Evolutionary conservation across 2,888 invertebrate species (phyloP), one percentile per base, ranked within the genome.

Genomic region (Resseliella maxima): DNA sequence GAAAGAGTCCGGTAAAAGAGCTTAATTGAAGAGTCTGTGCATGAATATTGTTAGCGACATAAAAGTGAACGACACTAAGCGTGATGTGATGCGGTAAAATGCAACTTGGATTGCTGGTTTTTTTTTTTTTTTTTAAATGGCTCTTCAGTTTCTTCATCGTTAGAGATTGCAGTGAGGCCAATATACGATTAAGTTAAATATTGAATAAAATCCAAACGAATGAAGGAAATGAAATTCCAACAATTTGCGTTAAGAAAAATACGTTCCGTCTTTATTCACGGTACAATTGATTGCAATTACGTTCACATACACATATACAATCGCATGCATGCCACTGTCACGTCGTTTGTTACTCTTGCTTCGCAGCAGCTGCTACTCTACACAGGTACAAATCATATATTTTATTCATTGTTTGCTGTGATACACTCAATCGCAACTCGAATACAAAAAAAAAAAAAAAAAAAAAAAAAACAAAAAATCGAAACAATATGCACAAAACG

Each of bases 201-300:
- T 72, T 35, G 31, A 72, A 59, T 24, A 59, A 59, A 59, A 59
- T 59, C 2, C 15, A 50, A 72, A 10, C 72, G 72, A 15, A 35
- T 35, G 15, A 31, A 72, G 72, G 72, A 72, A 72, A 72, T 72
- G 72, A 72, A 72, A 72, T 31, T n/a, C 72, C 15, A 15, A 72
- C 72, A 12, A 31, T 72, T 72, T 72, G 59, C 24, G 18, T 24
- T 27, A 24, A 72, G n/a, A 72, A 35, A 72, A 72, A 72, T 12
- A 10, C 72, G 72, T 72, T 72, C 72, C 72, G 72, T 72, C 72
- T 72, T 72, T 35, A 31, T 72, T 12, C 41, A 41, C 41, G 12
- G 41, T 12, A 41, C 41, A 41, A 50, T 18, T 18, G 46, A 50
- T 24, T 72, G 72, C 72, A 72, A 72, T 72, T 72, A 31, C 72